Evolutionary conservation across 2,888 invertebrate species (phyloP).

Genomic region (Ceramica pisi): DNA sequence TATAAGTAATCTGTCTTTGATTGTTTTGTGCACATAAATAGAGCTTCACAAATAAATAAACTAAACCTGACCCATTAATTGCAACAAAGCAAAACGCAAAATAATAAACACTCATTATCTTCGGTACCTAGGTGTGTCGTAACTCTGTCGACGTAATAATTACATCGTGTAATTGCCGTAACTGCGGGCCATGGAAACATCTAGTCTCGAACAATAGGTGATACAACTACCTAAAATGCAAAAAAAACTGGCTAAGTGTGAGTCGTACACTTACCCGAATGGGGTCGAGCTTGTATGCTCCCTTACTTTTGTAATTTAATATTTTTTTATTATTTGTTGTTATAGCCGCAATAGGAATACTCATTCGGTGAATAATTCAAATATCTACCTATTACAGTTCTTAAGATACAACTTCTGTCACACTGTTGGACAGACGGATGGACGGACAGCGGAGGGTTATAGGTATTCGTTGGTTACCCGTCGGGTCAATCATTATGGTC

Average conservation of each 20-base stretch:
- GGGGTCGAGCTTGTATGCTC: no score
- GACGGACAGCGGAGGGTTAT: no score
- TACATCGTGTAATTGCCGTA: constrained; percentile 65
- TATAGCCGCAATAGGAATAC: no score
- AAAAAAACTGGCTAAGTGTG: background rate
- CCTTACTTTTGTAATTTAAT: no score
- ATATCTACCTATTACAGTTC: no score
- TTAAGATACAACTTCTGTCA: no score
- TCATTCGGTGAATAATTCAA: no score
- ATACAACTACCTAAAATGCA: constrained; percentile 38
- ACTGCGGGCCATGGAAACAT: constrained; percentile 60
- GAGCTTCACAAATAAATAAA: background rate
- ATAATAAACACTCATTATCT: constrained; percentile 14
- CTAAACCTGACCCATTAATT: background rate
- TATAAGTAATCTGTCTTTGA: background rate
- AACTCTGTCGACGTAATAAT: constrained; percentile 61
- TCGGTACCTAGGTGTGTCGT: constrained; percentile 19
- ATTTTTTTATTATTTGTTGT: no score
- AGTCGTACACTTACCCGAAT: no score
- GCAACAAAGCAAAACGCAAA: background rate
- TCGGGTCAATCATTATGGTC: background rate
- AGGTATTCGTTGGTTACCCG: background rate
- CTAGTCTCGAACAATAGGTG: constrained; percentile 57
- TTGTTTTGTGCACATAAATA: no score
- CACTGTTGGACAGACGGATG: no score